A percentile compares a stretch with the other conserved stretches of the same genome.
Conservation (phyloP, 2,113 vertebrate genomes). For the Puntigrus tetrazona region DNA sequence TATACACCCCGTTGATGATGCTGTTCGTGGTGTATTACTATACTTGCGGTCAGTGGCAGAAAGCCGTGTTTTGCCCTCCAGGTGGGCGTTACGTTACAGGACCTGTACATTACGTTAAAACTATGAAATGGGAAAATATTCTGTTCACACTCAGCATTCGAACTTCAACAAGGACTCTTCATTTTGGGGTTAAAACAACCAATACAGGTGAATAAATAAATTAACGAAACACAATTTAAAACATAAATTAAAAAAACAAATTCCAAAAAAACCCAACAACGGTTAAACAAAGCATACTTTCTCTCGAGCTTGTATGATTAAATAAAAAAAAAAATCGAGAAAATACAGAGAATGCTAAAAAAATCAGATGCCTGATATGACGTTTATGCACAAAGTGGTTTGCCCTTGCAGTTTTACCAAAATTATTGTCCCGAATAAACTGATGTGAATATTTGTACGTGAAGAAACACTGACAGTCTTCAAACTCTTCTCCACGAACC, state of each 20-base stretch:
- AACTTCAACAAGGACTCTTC: not conserved
- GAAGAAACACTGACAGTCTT: conserved; percentile 7
- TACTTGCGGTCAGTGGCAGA: too few relatives aligned
- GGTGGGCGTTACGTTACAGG: too few relatives aligned
- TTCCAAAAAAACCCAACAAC: conserved; percentile 23
- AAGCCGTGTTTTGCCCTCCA: too few relatives aligned
- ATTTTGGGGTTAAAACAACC: not conserved
- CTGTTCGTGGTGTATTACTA: too few relatives aligned
- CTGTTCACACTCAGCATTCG: conserved; percentile 25
- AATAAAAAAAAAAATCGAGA: not conserved
- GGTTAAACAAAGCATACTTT: not conserved
- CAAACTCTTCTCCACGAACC: not conserved
- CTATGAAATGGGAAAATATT: too few relatives aligned
- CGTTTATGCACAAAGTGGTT: not conserved
- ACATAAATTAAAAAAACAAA: conserved; percentile 41
- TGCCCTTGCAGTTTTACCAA: not conserved
- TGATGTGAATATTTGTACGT: not conserved
- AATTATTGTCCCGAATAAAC: not conserved
- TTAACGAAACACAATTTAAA: conserved; percentile 44
- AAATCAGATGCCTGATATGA: not conserved
- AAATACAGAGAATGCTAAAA: not conserved
- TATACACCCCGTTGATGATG: too few relatives aligned
- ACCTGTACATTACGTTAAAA: too few relatives aligned
- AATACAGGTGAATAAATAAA: conserved; percentile 42
- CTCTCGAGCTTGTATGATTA: not conserved